phyloP scores from a whole-genome alignment of 2,888 invertebrate genomes.

The Morpho achilles region DNA sequence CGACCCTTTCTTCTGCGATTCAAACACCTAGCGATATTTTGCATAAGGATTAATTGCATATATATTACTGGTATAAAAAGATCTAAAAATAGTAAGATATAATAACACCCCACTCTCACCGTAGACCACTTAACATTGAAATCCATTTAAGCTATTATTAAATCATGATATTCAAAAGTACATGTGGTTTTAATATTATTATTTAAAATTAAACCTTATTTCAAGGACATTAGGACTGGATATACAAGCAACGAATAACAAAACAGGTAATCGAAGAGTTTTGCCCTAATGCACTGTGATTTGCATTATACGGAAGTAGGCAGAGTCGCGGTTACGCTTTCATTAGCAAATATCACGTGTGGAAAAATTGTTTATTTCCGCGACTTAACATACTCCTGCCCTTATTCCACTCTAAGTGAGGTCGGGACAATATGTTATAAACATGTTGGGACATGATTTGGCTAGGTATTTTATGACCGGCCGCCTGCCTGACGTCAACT shows the following conservation, averaged over 20 bases:
- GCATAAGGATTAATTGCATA: too few species aligned
- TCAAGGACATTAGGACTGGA: background rate
- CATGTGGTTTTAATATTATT: background rate
- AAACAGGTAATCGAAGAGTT: conserved; percentile 17
- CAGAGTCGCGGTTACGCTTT: background rate
- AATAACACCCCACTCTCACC: conserved; percentile 37
- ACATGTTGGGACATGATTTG: too few species aligned
- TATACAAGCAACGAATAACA: background rate
- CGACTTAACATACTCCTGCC: too few species aligned
- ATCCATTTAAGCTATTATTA: conserved; percentile 57
- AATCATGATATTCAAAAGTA: conserved; percentile 38
- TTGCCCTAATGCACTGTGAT: conserved; percentile 11
- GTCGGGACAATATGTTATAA: too few species aligned
- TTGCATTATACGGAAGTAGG: conserved; percentile 8
- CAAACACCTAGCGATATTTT: too few species aligned
- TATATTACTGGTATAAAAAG: too few species aligned
- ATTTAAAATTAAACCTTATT: conserved; percentile 9
- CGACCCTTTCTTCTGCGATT: too few species aligned
- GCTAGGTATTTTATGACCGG: too few species aligned
- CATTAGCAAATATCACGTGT: background rate
- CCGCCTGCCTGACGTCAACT: too few species aligned
- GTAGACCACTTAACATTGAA: conserved; percentile 42
- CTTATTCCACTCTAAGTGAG: too few species aligned
- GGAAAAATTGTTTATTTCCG: too few species aligned
- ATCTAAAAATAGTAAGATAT: conserved; percentile 9